Base-by-base conservation (phyloP, 2,113 vertebrate species). In the Desmodus rotundus region DNA sequence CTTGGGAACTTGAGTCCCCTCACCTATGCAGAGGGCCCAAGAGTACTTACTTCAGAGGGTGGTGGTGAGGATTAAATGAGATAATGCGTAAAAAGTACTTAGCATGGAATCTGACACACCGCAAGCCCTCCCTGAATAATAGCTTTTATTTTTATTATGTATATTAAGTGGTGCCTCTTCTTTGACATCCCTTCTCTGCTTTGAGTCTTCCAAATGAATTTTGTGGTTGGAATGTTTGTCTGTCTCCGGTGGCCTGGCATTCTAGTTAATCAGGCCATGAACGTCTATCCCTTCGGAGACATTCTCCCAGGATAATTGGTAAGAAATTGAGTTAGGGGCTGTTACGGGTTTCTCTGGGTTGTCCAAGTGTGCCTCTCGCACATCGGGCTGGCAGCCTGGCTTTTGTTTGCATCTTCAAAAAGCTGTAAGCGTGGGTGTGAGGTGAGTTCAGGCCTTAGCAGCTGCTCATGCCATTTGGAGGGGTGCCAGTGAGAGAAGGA, bases 271-370 rank as follows among this genome's bases (percentile, higher is more conserved):
- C 90, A 91, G 94, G 74, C 63, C 31, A 5, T n/a, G 87, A 81
- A 91, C 45, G 38, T 88, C 77, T 78, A 22, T 93, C 52, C 70
- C 68, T 58, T 50, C 38, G 85, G 95, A 97, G 97, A 84, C 95
- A 83, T 78, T 87, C 81, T 3, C 0, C 90, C 13, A 7, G 52
- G 72, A 78, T 94, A 95, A 97, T 97, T 92, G 90, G 87, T 54
- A 77, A 87, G 76, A 93, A 97, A 97, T 97, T 87, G 91, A 96
- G 95, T 97, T 97, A 97, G 87, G 96, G 92, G 87, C 92, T 84
- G 90, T 80, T 92, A 45, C 36, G 26, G 22, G 47, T 91, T 89
- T 84, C 95, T 96, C 68, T 72, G 61, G 61, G 81, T 73, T 65
- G 90, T 65, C 56, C 87, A 84, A 26, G 36, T 26, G 11, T 54